Evolutionary conservation across 2,797 vertebrate species (phyloP), one percentile per base, ranked within the genome.

Genomic region (Acanthiza pusilla): DNA sequence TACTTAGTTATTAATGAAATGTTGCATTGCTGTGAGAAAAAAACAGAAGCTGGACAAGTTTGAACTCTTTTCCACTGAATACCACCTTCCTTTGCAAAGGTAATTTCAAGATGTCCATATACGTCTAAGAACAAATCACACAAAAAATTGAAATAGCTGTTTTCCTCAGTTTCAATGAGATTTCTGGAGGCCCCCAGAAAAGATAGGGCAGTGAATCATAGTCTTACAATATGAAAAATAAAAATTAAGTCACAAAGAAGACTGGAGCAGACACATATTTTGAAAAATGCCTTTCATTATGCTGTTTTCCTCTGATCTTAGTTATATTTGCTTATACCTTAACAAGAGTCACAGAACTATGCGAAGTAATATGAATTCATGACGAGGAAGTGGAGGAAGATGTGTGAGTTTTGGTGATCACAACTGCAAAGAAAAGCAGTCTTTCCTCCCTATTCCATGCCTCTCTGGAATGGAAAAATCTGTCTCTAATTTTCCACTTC

Each of bases 401-500:
- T 36, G 26, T 57, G 36, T 79, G 73, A 82, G 84, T 75, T 79
- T 85, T 61, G 36, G 62, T 94, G 45, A 62, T 77, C 38, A 63
- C 15, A 84, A 53, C 54, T 91, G 54, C 29, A 74, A 70, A 84
- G 57, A 92, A 66, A 30, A 65, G 43, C 53, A 88, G 29, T 32
- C 22, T 85, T 85, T 88, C 51, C 43, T 90, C 54, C 51, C 38
- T 84, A 10, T 74, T 89, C n/a, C 15, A 50, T 26, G 43, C 65
- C 81, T 65, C 15, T 72, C 77, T 80, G 67, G 47, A 93, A 82
- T 55, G 66, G 91, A 95, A 97, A 97, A 86, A 65, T 51, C 77
- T 83, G 63, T 81, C 82, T 94, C 57, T 94, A 90, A 80, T 94
- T 97, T 96, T 96, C 96, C 95, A 81, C 92, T 97, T 95, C 72